A percentile compares a stretch with the other conserved stretches of the same genome.
These are phyloP conservation scores for Delia radicum DNA, from an alignment of 1,140 invertebrate genomes.

Conservation along the genomic window DNA sequence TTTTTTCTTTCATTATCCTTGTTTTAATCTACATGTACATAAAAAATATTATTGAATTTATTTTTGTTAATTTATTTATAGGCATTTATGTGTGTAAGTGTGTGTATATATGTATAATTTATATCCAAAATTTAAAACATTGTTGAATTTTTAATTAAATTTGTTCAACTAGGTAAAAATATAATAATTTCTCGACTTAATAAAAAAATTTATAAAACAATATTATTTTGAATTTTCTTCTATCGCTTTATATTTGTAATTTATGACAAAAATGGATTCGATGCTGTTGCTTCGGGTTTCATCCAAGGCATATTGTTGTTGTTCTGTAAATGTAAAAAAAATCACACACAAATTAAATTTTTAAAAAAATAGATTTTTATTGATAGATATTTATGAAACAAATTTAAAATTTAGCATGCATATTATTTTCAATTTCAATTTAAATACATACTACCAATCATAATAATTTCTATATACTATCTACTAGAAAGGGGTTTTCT, in stretches of 20 bases:
- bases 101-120: slow-evolving; percentile 6
- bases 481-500: neutral
- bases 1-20: neutral
- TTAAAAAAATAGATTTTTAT: neutral
- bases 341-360: neutral
- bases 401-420: neutral
- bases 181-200: slow-evolving; percentile 2
- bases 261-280: slow-evolving; percentile 56
- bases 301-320: slow-evolving; percentile 55
- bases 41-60: slow-evolving; percentile 16
- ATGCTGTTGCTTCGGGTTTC: slow-evolving; percentile 51
- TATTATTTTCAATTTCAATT: neutral
- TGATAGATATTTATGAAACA: neutral
- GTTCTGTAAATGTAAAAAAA: slow-evolving; percentile 16
- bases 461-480: neutral
- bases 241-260: neutral
- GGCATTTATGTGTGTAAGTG: slow-evolving; percentile 13
- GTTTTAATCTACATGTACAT: slow-evolving; percentile 14
- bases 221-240: neutral
- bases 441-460: neutral
- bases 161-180: neutral
- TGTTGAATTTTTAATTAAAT: neutral
- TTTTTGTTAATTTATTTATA: slow-evolving; percentile 20
- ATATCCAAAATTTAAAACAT: slow-evolving; percentile 8
- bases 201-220: neutral